Percentiles rank a stretch among this genome's conserved stretches.
Evolutionary conservation across 1,140 invertebrate genomes (phyloP).

Genomic region (Melipona quadrifasciata): DNA sequence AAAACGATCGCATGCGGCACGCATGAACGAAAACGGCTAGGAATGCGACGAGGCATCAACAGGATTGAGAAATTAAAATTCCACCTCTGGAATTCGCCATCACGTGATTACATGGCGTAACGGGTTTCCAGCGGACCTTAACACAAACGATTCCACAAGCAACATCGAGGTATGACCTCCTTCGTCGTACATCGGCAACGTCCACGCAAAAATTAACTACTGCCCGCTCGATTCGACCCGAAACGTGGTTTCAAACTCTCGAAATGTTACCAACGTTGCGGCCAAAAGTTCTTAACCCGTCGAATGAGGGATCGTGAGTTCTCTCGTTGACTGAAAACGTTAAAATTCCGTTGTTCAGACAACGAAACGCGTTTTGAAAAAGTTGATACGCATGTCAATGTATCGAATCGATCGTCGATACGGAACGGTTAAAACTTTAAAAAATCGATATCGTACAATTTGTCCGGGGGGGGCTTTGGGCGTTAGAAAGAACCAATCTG

Average conservation of each 20-base stretch:
- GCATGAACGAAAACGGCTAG: conserved; percentile 13
- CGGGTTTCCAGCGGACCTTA: conserved; percentile 48
- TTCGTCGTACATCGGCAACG: conserved; percentile 39
- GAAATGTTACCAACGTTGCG: not conserved
- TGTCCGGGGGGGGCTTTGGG: conserved; percentile 5
- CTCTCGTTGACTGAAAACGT: too few relatives aligned
- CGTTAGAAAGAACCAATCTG: conserved; percentile 47
- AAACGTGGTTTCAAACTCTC: conserved; percentile 6
- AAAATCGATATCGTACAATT: conserved; percentile 45
- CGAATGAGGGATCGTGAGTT: too few relatives aligned
- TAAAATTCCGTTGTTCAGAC: not conserved
- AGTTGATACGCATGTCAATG: not conserved
- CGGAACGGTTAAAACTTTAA: conserved; percentile 31
- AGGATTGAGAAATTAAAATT: conserved; percentile 68
- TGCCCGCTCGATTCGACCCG: conserved; percentile 19
- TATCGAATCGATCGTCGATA: not conserved
- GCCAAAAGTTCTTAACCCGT: not conserved
- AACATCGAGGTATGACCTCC: conserved; percentile 54
- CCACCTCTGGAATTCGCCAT: conserved; percentile 56
- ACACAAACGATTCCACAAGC: conserved; percentile 14
- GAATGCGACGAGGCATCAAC: conserved; percentile 58
- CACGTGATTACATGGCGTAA: conserved; percentile 44
- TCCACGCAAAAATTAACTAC: conserved; percentile 6
- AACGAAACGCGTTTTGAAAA: not conserved
- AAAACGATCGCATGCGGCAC: conserved; percentile 9